phyloP scores from a whole-genome alignment of 64 coral and sea anemone species.

The Pocillopora verrucosa region DNA sequence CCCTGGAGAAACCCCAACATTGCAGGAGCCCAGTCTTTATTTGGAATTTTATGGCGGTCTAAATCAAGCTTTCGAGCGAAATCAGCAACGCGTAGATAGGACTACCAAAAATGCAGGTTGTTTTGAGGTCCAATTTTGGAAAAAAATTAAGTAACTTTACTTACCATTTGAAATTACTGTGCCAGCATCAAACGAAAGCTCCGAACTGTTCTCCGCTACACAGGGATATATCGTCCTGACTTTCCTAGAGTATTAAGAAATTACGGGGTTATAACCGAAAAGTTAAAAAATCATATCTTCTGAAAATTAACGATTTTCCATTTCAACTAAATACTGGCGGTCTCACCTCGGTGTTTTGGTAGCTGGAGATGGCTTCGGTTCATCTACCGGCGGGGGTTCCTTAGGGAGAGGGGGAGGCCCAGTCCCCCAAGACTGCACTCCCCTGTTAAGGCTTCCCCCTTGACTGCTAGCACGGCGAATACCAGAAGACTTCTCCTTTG shows the following conservation, averaged over 20 bases:
- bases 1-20: too few species aligned
- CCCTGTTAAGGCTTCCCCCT: conserved; percentile 23
- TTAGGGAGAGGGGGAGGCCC: conserved; percentile 34
- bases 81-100: too few species aligned
- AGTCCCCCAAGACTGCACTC: conserved; percentile 30
- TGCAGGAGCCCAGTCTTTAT: too few species aligned
- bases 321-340: not conserved
- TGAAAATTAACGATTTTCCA: not conserved
- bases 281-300: not conserved
- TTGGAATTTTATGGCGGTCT: too few species aligned
- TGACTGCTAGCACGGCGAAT: conserved; percentile 39
- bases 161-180: conserved; percentile 92
- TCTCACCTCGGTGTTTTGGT: conserved; percentile 38
- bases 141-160: not conserved
- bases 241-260: conserved; percentile 64
- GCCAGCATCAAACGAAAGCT: conserved; percentile 96
- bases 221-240: conserved; percentile 90
- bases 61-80: too few species aligned
- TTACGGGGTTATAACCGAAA: not conserved
- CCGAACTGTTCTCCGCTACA: conserved; percentile 95
- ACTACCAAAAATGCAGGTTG: too few species aligned
- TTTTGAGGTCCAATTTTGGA: too few species aligned
- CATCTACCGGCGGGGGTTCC: conserved; percentile 21
- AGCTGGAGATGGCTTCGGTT: conserved; percentile 4
- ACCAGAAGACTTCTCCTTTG: not conserved